Evolutionary conservation across 2,797 vertebrate species (phyloP), one percentile per base, ranked within the genome.

Genomic region (Sebastes steindachneri): DNA sequence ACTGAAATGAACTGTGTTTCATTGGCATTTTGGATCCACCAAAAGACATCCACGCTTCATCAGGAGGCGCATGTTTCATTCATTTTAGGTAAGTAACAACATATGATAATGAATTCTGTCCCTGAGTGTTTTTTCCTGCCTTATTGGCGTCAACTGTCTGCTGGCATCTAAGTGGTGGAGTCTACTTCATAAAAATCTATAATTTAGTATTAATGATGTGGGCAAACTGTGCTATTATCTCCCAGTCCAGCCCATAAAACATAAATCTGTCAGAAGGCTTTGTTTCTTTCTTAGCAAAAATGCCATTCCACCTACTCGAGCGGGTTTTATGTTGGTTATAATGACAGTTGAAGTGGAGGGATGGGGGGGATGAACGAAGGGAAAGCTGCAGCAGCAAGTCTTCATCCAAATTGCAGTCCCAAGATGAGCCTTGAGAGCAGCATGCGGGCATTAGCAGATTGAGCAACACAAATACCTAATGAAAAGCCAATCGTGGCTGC

Each of bases 271-370:
- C 80, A 74, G 14, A 21, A 29, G 0, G 35, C 82, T 82, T 83
- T 85, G 76, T 83, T 85, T 81, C 45, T 62, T n/a, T 53, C 59
- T 9, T 7, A 82, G 80, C 41, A 81, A 67, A 85, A 73, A 64
- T 48, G 65, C 72, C 48, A 60, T 78, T 67, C 83, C 68, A 79
- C 71, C 86, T 87, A 80, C 81, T 86, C 74, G 51, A 80, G 85
- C 57, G 23, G 21, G 70, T 62, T 82, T 80, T 80, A 77, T 88
- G 77, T 80, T 19, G 63, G 60, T 62, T 82, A 58, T 89, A 76
- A 82, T 86, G 82, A 86, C 75, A 84, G 76, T 68, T 79, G 79
- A 37, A 83, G 77, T 17, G 77, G 59, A 76, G 75, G 85, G 68
- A 85, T 2, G n/a, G 60, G 37, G 54, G n/a, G 80, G 69, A 71